Base-by-base conservation (phyloP, 2,113 vertebrate species). In the Noturus placidus region DNA sequence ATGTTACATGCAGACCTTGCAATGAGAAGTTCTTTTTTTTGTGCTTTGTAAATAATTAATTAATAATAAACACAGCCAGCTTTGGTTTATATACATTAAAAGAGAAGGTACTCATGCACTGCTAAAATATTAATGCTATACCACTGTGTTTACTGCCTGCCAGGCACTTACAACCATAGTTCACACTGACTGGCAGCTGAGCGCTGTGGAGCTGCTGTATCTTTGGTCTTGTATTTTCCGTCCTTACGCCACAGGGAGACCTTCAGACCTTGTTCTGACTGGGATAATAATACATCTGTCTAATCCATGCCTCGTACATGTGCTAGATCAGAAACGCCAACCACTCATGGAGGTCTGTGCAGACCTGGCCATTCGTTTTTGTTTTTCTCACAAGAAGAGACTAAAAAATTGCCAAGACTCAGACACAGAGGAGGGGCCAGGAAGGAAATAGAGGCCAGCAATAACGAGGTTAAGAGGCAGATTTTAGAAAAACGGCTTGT, bases 401-500 rank as follows among this genome's bases (percentile, higher is more conserved):
- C 20, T 7, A 42, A 82, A 61, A 61, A 61, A 61, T 35, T 30
- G 54, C 54, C 33, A 38, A 78, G 50, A 17, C 27, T 30, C 76
- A 54, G 76, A 69, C 76, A 35, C 52, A 69, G 56, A 87, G 86
- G 65, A 86, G 59, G 77, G 54, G 84, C 69, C 72, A 82, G 82
- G 87, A 20, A 81, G 87, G 86, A 83, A 76, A 74, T 46, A 50
- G 57, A 56, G 42, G 82, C 17, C 86, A 63, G 69, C 79, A 50
- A 76, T 89, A 87, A 88, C 22, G 15, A 90, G 84, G 89, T 87
- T 90, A 89, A 86, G 46, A 61, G 25, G 87, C 88, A 91, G 42
- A 67, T 35, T 87, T 92, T 90, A 14, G 89, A 94, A 90, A 94
- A 91, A 90, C 70, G 56, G 84, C 88, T 91, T 91, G 77, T 87